Evolutionary conservation across 1,140 invertebrate genomes (phyloP).

Genomic region (Triops cancriformis): DNA sequence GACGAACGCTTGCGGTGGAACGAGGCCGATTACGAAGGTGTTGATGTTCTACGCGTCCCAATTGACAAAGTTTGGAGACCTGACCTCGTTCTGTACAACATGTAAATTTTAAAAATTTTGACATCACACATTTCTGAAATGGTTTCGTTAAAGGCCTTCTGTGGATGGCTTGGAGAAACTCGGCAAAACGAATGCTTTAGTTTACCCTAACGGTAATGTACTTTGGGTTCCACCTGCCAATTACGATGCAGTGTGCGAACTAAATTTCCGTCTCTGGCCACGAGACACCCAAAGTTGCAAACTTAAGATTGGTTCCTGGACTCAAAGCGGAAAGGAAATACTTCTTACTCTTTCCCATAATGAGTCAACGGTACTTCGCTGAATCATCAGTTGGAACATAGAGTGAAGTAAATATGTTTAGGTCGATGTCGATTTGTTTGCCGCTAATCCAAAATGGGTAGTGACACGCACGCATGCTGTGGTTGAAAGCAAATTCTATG

Average conservation of each 20-base stretch:
- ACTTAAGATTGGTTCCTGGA: neutral
- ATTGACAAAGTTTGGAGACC: neutral
- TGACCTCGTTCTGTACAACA: neutral
- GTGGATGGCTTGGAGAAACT: constrained; percentile 93
- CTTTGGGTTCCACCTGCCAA: constrained; percentile 98
- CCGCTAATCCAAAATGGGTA: neutral
- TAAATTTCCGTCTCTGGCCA: neutral
- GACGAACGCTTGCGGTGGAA: neutral
- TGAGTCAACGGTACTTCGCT: neutral
- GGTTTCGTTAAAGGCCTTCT: constrained; percentile 36
- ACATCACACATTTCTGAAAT: neutral
- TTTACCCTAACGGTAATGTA: constrained; percentile 84
- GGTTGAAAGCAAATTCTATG: neutral
- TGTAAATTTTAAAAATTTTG: neutral
- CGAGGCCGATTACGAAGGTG: neutral
- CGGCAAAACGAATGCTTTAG: constrained; percentile 93
- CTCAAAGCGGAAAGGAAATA: neutral
- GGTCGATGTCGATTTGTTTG: no score
- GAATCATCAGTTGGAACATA: neutral
- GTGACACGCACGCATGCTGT: neutral
- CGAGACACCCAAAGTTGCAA: neutral
- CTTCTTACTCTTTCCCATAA: neutral
- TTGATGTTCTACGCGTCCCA: neutral
- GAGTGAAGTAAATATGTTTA: no score
- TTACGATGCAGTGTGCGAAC: constrained; percentile 56